Evolutionary conservation across 2,797 vertebrate genomes (phyloP).

Genomic region (Pipistrellus pygmaeus): DNA sequence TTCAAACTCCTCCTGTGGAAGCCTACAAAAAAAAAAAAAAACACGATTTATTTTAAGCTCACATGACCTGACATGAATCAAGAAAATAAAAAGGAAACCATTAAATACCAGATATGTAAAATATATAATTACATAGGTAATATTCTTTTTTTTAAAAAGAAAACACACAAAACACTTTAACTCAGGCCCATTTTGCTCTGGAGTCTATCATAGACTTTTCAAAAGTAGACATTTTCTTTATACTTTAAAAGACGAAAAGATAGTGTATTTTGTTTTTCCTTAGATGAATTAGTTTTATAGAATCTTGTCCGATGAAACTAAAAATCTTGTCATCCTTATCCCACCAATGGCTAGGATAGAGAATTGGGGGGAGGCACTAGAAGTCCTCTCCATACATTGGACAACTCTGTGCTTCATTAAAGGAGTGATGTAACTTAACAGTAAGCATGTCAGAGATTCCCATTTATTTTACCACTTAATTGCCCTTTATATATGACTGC

Average conservation of each 20-base stretch:
- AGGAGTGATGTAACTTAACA: background rate
- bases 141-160: background rate
- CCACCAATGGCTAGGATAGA: background rate
- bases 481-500: background rate
- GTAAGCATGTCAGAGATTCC: background rate
- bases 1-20: background rate
- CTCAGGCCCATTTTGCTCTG: background rate
- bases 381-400: background rate
- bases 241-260: background rate
- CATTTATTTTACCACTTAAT: background rate
- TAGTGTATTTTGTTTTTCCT: conserved; percentile 35
- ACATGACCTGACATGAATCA: conserved; percentile 45
- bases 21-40: background rate
- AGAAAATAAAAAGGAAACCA: conserved; percentile 61
- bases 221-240: background rate
- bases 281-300: conserved; percentile 19
- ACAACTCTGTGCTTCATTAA: background rate
- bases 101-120: conserved; percentile 5
- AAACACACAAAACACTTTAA: conserved; percentile 1
- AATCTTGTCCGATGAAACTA: background rate
- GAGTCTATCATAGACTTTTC: background rate
- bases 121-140: background rate
- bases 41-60: conserved; percentile 30
- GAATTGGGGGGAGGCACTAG: background rate
- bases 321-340: background rate